Conservation (phyloP, 2,888 invertebrate genomes). For the Carpatolechia fugitivella region DNA sequence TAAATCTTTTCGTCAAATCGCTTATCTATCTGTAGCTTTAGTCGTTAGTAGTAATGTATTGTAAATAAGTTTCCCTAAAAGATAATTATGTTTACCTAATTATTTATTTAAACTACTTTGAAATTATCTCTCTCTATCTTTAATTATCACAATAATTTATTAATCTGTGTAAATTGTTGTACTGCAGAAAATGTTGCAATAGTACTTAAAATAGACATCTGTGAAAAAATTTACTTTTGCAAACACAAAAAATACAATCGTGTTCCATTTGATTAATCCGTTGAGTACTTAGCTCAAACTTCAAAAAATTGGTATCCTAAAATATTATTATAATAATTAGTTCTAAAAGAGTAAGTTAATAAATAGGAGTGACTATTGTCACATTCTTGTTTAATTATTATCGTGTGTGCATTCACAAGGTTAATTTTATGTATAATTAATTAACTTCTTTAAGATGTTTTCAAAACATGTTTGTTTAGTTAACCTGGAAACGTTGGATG, state of each 20-base stretch:
- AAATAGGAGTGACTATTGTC: slow-evolving; percentile 11
- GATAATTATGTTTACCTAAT: slow-evolving; percentile 13
- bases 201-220: slow-evolving; percentile 10
- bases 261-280: too few species aligned
- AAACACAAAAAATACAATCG: neutral
- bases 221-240: neutral
- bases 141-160: slow-evolving; percentile 7
- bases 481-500: slow-evolving; percentile 47
- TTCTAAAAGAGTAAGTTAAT: neutral
- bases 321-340: neutral
- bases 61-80: slow-evolving; percentile 37
- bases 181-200: neutral
- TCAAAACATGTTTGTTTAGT: slow-evolving; percentile 50
- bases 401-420: slow-evolving; percentile 36
- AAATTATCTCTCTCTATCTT: slow-evolving; percentile 2
- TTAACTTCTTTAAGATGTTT: slow-evolving; percentile 36
- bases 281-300: neutral
- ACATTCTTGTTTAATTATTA: slow-evolving; percentile 23
- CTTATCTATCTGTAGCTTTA: slow-evolving; percentile 11
- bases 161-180: neutral
- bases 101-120: slow-evolving; percentile 22
- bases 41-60: slow-evolving; percentile 29
- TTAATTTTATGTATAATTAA: slow-evolving; percentile 32
- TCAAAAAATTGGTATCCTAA: neutral
- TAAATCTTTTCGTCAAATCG: slow-evolving; percentile 9